Evolutionary conservation across 2,113 vertebrate species (phyloP), one percentile per base, ranked within the genome.

Genomic region (Calyptomena viridis): DNA sequence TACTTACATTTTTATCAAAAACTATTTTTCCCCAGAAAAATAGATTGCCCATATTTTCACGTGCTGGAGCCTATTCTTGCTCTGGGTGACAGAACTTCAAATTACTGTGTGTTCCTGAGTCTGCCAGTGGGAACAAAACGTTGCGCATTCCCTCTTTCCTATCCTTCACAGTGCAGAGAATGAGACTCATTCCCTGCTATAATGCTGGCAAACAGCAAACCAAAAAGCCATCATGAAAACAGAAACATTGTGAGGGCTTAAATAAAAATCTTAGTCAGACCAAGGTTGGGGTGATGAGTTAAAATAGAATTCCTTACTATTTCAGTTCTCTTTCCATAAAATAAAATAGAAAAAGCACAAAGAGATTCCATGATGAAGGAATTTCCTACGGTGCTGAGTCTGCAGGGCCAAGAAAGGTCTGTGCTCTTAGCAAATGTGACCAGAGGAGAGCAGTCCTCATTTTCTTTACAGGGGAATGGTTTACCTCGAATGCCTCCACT

Each of bases 261-360:
- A 91, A 94, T 95, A 82, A 89, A 62, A 79, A 58, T 88, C 93
- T 93, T 84, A 86, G 14, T 90, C 90, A 93, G 67, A 39, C 46
- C 67, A 71, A 74, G 13, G 22, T 60, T 75, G 49, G 33, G 15
- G 17, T 72, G 83, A 87, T 8, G 39, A 74, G 68, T 63, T 84
- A 72, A 93, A 94, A 89, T 89, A 35, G 49, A 94, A 92, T 84
- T 93, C 33, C 39, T 56, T 78, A 44, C 76, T 93, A 46, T 44
- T 84, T 90, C 67, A 42, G 40, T 44, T 89, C 90, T 90, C 59
- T 90, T 88, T 81, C 52, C 4, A 8, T 72, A 68, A 91, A 73
- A 95, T 35, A 11, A 81, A 90, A 86, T 30, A 40, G 73, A 87
- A 82, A 44, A 94, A 83, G 9, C 69, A 78, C 23, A 73, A 46